Evolutionary conservation across 1,140 invertebrate genomes (phyloP).

Genomic region (Drosophila novamexicana): DNA sequence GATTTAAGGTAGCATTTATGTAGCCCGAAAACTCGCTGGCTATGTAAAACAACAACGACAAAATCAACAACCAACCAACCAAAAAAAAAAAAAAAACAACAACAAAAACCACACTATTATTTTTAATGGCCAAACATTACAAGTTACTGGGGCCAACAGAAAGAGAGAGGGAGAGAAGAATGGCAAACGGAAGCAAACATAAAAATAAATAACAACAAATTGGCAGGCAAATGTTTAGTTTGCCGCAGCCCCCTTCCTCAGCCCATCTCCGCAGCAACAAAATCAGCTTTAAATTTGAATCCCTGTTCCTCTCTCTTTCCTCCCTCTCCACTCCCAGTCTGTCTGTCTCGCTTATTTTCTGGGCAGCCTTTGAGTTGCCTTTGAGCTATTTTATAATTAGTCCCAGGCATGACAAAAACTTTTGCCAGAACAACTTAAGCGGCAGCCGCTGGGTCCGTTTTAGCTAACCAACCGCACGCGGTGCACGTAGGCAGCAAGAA

Average conservation of each 20-base stretch:
- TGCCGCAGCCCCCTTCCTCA: conserved; percentile 48
- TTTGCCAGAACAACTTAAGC: conserved; percentile 80
- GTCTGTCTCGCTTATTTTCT: conserved; percentile 8
- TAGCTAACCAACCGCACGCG: conserved; percentile 65
- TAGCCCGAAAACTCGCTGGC: conserved; percentile 34
- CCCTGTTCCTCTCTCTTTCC: conserved; percentile 33
- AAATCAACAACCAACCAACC: conserved; percentile 19
- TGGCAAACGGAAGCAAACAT: conserved; percentile 60
- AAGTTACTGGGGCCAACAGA: conserved; percentile 54
- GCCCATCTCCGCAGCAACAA: conserved; percentile 19
- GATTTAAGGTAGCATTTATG: conserved; percentile 62
- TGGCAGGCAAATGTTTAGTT: conserved; percentile 81
- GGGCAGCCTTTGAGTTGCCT: conserved; percentile 68
- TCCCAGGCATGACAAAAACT: conserved; percentile 80
- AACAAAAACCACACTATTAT: conserved; percentile 79
- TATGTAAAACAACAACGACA: conserved; percentile 32
- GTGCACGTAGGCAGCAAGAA: conserved; percentile 53
- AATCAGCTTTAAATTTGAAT: conserved; percentile 62
- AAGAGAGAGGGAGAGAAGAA: neutral
- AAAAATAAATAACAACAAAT: conserved; percentile 83
- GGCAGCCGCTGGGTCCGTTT: conserved; percentile 59
- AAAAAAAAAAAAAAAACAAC: conserved; percentile 29
- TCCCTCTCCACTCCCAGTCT: conserved; percentile 30
- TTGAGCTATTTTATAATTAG: conserved; percentile 83
- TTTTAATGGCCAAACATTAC: conserved; percentile 82